Evolutionary conservation across 1,140 invertebrate genomes (phyloP).

Genomic region (Drosophila dunni): DNA sequence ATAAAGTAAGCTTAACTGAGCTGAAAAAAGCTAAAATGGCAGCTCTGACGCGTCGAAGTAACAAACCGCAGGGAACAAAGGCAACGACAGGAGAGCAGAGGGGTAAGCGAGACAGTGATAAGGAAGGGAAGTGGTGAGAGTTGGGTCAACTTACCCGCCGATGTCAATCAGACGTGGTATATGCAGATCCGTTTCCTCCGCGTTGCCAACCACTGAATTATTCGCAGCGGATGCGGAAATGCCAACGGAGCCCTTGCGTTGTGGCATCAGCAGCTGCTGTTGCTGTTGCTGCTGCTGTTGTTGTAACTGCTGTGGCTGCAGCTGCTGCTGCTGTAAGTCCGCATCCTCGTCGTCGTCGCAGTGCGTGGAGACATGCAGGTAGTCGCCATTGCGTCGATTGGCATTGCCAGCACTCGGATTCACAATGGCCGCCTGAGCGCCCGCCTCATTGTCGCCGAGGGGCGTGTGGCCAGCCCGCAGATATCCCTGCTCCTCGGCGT

Average conservation of each 20-base stretch:
- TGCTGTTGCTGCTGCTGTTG: slow-evolving; percentile 71
- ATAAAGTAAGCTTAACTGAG: too few relatives aligned
- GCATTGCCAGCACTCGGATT: slow-evolving; percentile 71
- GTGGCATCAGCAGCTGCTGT: slow-evolving; percentile 8
- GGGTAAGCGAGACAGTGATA: neutral
- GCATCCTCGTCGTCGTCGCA: slow-evolving; percentile 87
- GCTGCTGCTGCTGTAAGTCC: slow-evolving; percentile 60
- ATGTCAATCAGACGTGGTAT: slow-evolving; percentile 87
- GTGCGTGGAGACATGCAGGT: slow-evolving; percentile 88
- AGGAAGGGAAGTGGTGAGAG: neutral
- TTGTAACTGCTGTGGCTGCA: slow-evolving; percentile 7
- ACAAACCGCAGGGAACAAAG: slow-evolving; percentile 74
- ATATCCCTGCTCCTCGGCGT: slow-evolving; percentile 69
- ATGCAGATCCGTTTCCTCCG: slow-evolving; percentile 86
- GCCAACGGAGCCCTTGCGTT: slow-evolving; percentile 45
- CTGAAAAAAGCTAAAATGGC: too few relatives aligned
- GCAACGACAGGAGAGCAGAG: slow-evolving; percentile 15
- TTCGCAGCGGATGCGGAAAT: slow-evolving; percentile 56
- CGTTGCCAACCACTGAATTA: slow-evolving; percentile 52
- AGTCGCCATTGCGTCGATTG: slow-evolving; percentile 87
- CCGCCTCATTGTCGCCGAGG: slow-evolving; percentile 52
- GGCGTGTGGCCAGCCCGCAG: slow-evolving; percentile 69
- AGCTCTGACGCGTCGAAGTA: slow-evolving; percentile 56
- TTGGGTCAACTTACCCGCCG: slow-evolving; percentile 71
- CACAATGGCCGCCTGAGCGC: slow-evolving; percentile 70